Evolutionary conservation across 2,888 invertebrate species (phyloP).

Genomic region (Xiphydria camelus): DNA sequence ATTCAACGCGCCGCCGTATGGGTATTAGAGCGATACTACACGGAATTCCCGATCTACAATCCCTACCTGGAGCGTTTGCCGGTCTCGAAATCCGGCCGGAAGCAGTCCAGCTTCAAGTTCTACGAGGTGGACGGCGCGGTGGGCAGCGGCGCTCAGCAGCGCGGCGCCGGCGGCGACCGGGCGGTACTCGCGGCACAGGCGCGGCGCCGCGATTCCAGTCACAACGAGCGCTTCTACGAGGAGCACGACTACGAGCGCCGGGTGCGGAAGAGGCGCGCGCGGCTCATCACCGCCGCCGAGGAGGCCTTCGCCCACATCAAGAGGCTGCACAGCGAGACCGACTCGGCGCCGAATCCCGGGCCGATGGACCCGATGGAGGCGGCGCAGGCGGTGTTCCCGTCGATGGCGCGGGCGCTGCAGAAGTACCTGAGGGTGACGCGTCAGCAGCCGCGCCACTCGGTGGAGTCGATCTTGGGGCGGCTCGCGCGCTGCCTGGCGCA

Average conservation of each 20-base stretch:
- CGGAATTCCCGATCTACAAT: slow-evolving; percentile 95
- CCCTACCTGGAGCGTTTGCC: slow-evolving; percentile 92
- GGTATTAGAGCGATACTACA: slow-evolving; percentile 93
- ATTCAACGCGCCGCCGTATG: slow-evolving; percentile 95
- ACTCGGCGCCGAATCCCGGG: slow-evolving; percentile 68
- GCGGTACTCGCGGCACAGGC: slow-evolving; percentile 68
- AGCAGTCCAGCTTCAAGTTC: slow-evolving; percentile 89
- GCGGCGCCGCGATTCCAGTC: slow-evolving; percentile 85
- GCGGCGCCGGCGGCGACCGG: slow-evolving; percentile 52
- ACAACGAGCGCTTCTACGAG: slow-evolving; percentile 97
- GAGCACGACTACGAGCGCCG: slow-evolving; percentile 95
- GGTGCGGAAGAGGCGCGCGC: slow-evolving; percentile 86
- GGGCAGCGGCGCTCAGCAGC: slow-evolving; percentile 68
- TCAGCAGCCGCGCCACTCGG: slow-evolving; percentile 94
- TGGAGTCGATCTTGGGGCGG: slow-evolving; percentile 89
- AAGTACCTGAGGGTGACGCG: slow-evolving; percentile 94
- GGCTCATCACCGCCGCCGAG: slow-evolving; percentile 91
- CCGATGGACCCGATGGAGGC: slow-evolving; percentile 95
- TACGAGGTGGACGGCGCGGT: slow-evolving; percentile 92
- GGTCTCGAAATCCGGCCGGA: slow-evolving; percentile 78
- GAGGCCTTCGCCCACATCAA: slow-evolving; percentile 98
- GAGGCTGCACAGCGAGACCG: slow-evolving; percentile 72
- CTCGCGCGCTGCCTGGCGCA: slow-evolving; percentile 89
- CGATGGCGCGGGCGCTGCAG: slow-evolving; percentile 92
- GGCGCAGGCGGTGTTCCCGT: slow-evolving; percentile 96